These are phyloP conservation scores for Cybosia mesomella DNA, from an alignment of 2,888 invertebrate species.

Conservation along the genomic window DNA sequence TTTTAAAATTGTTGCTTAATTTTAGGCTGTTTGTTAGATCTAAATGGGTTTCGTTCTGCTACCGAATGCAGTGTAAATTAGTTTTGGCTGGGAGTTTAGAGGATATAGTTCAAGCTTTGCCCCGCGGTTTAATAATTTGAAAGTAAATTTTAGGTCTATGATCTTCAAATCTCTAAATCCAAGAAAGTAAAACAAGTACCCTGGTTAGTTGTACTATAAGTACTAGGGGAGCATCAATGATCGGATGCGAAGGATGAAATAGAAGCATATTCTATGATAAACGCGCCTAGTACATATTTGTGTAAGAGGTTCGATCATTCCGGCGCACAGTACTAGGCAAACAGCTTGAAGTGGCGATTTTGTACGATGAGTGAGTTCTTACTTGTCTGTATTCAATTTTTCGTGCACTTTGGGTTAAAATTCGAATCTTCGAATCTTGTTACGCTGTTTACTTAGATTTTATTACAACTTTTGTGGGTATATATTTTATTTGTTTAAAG, in stretches of 20 bases:
- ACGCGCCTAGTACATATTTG: background rate
- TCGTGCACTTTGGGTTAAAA: background rate
- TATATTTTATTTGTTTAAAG: too few relatives aligned
- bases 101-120: background rate
- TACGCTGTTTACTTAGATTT: background rate
- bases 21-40: slow-evolving; percentile 38
- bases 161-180: too few relatives aligned
- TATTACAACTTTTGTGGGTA: too few relatives aligned
- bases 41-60: slow-evolving; percentile 14
- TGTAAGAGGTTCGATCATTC: background rate
- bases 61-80: background rate
- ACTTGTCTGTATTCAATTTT: background rate
- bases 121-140: background rate
- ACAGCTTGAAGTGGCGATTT: background rate
- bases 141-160: too few relatives aligned
- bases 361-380: background rate
- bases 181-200: background rate
- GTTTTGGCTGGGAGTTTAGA: background rate
- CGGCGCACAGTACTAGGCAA: background rate
- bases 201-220: background rate
- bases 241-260: background rate
- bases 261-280: too few relatives aligned
- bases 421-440: too few relatives aligned
- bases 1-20: slow-evolving; percentile 53
- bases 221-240: background rate